These are phyloP conservation scores for Schizotus pectinicornis DNA, from an alignment of 2,888 invertebrate species.

Conservation along the genomic window DNA sequence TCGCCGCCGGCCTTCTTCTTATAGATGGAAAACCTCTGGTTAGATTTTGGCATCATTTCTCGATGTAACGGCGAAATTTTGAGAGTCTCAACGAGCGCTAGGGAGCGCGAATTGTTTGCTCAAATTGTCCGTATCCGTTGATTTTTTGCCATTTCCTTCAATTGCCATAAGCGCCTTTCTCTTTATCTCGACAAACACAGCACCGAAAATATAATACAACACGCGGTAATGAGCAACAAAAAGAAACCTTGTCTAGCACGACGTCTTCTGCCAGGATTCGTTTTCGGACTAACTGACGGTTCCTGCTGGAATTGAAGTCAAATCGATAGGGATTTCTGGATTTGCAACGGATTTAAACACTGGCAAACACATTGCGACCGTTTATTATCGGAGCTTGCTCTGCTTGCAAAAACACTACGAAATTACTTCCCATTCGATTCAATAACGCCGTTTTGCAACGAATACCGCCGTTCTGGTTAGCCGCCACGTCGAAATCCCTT, in stretches of 20 bases:
- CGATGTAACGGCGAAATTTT: too few relatives aligned
- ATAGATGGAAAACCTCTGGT: too few relatives aligned
- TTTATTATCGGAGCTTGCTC: slow-evolving; percentile 38
- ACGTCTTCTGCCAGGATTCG: slow-evolving; percentile 25
- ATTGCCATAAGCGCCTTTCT: too few relatives aligned
- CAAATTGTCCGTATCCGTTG: too few relatives aligned
- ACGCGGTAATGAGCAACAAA: slow-evolving; percentile 9
- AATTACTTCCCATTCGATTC: slow-evolving; percentile 33
- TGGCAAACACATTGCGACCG: slow-evolving; percentile 34
- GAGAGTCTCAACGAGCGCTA: too few relatives aligned
- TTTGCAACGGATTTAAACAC: slow-evolving; percentile 37
- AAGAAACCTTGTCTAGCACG: not conserved
- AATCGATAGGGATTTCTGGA: slow-evolving; percentile 39
- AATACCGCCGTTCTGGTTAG: slow-evolving; percentile 19
- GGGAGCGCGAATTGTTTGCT: too few relatives aligned
- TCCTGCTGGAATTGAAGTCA: slow-evolving; percentile 34
- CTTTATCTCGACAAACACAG: too few relatives aligned
- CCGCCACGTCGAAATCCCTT: slow-evolving; percentile 3
- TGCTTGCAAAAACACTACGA: slow-evolving; percentile 33
- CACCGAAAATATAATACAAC: not conserved
- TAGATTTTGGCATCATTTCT: too few relatives aligned
- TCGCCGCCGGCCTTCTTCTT: too few relatives aligned
- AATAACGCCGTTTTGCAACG: slow-evolving; percentile 32
- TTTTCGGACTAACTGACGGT: slow-evolving; percentile 29
- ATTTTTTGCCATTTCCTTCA: too few relatives aligned